Evolutionary conservation across 2,113 vertebrate genomes (phyloP).

Genomic region (Platanista minor): DNA sequence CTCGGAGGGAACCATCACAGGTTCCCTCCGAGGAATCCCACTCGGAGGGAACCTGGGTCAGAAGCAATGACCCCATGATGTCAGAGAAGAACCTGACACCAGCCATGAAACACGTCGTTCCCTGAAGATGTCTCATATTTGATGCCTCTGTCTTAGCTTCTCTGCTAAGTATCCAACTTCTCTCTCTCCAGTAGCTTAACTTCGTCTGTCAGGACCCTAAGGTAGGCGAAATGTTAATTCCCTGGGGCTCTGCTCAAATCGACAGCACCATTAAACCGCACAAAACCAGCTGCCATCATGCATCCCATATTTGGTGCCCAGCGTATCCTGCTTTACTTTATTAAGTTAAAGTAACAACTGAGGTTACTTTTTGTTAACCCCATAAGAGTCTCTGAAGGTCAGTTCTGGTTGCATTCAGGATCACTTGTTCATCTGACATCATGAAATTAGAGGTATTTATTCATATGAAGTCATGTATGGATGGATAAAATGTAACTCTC

Average conservation of each 20-base stretch:
- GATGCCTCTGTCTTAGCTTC: not conserved
- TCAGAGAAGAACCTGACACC: too few relatives aligned
- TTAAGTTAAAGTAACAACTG: not conserved
- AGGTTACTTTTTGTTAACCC: not conserved
- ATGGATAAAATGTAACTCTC: not conserved
- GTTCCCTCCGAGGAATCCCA: too few relatives aligned
- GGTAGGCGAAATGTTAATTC: not conserved
- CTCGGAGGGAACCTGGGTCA: accelerated
- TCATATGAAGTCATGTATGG: not conserved
- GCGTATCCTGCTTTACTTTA: not conserved
- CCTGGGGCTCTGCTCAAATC: not conserved
- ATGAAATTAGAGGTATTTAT: not conserved
- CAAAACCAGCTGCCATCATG: not conserved
- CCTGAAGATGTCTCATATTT: accelerated
- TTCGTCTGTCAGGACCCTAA: not conserved
- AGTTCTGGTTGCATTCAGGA: not conserved
- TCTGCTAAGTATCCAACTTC: accelerated
- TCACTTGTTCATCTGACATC: not conserved
- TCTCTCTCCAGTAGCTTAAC: not conserved
- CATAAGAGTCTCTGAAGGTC: not conserved
- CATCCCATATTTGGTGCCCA: not conserved
- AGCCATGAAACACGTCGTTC: not conserved
- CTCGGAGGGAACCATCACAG: too few relatives aligned
- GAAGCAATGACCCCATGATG: accelerated
- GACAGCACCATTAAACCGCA: not conserved